These are phyloP conservation scores for Chloroclystis v-ata DNA, from an alignment of 2,888 invertebrate species.

Conservation along the genomic window DNA sequence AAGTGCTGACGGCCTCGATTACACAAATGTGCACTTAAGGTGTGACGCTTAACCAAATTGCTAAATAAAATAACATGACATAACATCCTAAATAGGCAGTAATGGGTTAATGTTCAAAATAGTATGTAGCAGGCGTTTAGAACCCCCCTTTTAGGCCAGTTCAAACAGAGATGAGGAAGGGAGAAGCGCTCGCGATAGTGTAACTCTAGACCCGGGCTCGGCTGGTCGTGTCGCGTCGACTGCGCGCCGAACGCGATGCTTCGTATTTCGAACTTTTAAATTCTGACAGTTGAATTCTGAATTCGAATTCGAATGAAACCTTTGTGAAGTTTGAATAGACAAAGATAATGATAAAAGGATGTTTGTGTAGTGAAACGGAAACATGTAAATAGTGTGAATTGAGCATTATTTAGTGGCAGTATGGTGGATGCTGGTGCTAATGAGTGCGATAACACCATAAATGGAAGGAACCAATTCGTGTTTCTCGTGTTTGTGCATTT, in stretches of 20 bases:
- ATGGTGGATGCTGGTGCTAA: constrained; percentile 76
- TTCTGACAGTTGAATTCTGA: constrained; percentile 16
- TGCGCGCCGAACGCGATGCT: constrained; percentile 36
- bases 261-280: constrained; percentile 50
- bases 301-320: constrained; percentile 12
- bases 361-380: constrained; percentile 41
- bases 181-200: constrained; percentile 59
- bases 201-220: constrained; percentile 57
- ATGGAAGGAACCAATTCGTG: constrained; percentile 75
- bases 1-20: constrained; percentile 33
- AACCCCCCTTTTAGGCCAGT: constrained; percentile 67
- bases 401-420: constrained; percentile 68
- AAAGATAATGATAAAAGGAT: constrained; percentile 18
- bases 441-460: constrained; percentile 72
- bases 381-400: constrained; percentile 70
- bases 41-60: constrained; percentile 32
- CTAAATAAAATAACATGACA: constrained; percentile 30
- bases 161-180: constrained; percentile 70
- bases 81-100: constrained; percentile 37
- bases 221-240: constrained; percentile 53
- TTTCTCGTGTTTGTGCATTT: constrained; percentile 74
- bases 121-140: constrained; percentile 52
- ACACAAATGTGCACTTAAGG: constrained; percentile 23
- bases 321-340: neutral
- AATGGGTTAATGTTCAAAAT: constrained; percentile 46